Conservation (phyloP, 2,113 vertebrate species). For the Mustela nigripes region DNA sequence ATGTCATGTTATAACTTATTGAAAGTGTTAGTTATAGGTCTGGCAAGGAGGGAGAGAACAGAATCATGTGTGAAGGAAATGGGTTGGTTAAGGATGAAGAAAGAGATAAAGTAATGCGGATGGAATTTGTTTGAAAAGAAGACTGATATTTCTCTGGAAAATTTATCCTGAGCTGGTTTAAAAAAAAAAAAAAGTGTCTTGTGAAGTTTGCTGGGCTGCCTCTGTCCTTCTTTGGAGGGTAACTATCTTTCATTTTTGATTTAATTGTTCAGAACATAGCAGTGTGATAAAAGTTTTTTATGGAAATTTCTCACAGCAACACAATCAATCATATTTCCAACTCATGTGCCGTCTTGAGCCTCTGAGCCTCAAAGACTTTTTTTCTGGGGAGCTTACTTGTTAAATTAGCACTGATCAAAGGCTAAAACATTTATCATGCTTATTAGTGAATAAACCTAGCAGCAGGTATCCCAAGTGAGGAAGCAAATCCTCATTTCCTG, state of each 20-base stretch:
- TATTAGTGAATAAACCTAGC: slow-evolving; percentile 95
- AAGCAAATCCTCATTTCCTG: slow-evolving; percentile 92
- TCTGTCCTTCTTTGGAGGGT: slow-evolving; percentile 84
- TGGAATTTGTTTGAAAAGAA: slow-evolving; percentile 54
- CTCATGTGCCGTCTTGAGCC: slow-evolving; percentile 87
- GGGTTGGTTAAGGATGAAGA: neutral
- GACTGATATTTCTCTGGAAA: neutral
- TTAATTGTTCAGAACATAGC: slow-evolving; percentile 90
- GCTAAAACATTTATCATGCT: slow-evolving; percentile 95
- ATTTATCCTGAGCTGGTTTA: slow-evolving; percentile 1
- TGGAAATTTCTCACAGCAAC: slow-evolving; percentile 91
- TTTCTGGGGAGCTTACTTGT: slow-evolving; percentile 91
- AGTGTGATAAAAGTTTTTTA: slow-evolving; percentile 88
- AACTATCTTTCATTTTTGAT: slow-evolving; percentile 87
- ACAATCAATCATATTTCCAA: slow-evolving; percentile 92
- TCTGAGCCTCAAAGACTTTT: slow-evolving; percentile 91
- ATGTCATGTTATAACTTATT: neutral
- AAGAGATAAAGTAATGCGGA: slow-evolving; percentile 10
- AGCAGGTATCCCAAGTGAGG: slow-evolving; percentile 95
- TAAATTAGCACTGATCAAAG: slow-evolving; percentile 95
- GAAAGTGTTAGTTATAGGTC: neutral
- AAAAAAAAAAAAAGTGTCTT: slow-evolving; percentile 61
- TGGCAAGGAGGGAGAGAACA: neutral
- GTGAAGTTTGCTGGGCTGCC: slow-evolving; percentile 76
- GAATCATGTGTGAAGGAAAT: neutral